Conservation (phyloP, 2,888 invertebrate genomes). For the Tachina lurida region DNA sequence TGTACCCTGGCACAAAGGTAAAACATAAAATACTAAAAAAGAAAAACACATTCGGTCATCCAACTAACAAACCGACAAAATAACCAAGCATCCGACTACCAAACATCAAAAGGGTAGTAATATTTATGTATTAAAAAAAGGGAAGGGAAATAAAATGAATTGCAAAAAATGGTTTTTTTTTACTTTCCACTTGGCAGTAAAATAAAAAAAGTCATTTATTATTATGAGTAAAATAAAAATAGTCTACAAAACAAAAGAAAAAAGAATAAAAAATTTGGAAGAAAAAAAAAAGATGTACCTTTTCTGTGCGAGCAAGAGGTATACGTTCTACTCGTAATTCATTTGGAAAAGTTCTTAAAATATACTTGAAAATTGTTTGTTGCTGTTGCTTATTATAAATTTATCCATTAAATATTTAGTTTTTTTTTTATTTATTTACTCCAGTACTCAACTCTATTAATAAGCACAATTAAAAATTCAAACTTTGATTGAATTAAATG, state of each 20-base stretch:
- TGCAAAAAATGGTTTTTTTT: slow-evolving; percentile 1
- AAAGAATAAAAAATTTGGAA: neutral
- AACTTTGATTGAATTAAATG: neutral
- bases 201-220: neutral
- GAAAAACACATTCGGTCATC: neutral
- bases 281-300: neutral
- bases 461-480: neutral
- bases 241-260: neutral
- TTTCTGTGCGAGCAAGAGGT: neutral
- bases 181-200: neutral
- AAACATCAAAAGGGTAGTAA: slow-evolving; percentile 39
- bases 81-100: slow-evolving; percentile 20
- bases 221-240: neutral
- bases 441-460: neutral
- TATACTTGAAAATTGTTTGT: neutral
- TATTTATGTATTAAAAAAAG: slow-evolving; percentile 5
- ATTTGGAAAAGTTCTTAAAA: neutral
- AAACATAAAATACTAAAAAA: slow-evolving; percentile 5
- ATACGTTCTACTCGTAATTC: neutral
- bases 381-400: neutral
- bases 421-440: neutral
- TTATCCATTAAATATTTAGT: no score
- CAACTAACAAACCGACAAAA: slow-evolving; percentile 27
- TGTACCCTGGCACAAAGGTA: neutral
- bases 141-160: slow-evolving; percentile 13